Base-by-base conservation (phyloP, 2,797 vertebrate species). In the Falco columbarius region DNA sequence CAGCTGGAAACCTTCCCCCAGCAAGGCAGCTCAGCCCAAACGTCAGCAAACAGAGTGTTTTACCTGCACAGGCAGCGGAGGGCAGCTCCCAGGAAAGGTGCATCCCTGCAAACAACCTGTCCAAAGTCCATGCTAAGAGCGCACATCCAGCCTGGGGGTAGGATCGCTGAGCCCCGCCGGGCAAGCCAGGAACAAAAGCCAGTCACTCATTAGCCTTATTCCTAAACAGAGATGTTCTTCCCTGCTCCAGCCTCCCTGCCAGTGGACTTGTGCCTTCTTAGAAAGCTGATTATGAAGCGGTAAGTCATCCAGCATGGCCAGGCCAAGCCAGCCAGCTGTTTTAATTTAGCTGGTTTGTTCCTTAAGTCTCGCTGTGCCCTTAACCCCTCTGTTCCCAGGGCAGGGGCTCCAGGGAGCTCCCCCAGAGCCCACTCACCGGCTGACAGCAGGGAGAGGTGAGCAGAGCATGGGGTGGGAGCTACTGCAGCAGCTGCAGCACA, bases 1-100 rank as follows among this genome's bases (percentile, higher is more conserved):
- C 66, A 8, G 32, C 52, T 6, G 24, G 51, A 30, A 77, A 38
- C 82, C 51, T 12, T 23, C 47, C 32, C 42, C 61, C 3, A 1
- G 11, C 42, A 30, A 38, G 6, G 42, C 55, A 29, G 13, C 8
- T 38, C 0, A 2, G 52, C 21, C 7, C 18, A 4, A 55, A 9
- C 1, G 3, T 0, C 36, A 4, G n/a, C 4, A n/a, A 56, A 2
- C 3, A 3, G 58, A 54, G 13, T 0, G 9, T 9, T 59, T 68
- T 86, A 86, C 76, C 86, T 86, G 86, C 21, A 4, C 22, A 5
- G 58, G 81, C 9, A 23, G 51, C 0, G 2, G 34, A 59, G 58
- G 67, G 75, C 67, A 36, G 83, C 89, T 83, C 58, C 62, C 32
- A 27, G 84, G 73, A 32, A 34, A 59, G 55, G 61, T 4, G 22